These are phyloP conservation scores for Doris montereyensis DNA, from an alignment of 2,888 invertebrate species.

Conservation along the genomic window DNA sequence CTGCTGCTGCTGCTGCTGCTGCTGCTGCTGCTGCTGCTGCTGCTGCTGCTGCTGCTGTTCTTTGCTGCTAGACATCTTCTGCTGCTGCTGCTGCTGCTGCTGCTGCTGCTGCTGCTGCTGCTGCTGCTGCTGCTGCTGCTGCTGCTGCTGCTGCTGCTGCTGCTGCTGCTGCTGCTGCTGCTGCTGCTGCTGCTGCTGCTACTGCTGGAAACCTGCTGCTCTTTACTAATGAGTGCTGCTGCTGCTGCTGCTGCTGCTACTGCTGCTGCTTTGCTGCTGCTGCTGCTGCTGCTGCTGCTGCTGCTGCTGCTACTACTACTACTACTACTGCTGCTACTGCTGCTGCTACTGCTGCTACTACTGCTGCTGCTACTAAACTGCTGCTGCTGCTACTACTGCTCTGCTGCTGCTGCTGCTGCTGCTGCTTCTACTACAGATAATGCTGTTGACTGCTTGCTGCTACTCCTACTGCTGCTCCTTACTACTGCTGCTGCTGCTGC, in stretches of 20 bases:
- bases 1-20: slow-evolving; percentile 5
- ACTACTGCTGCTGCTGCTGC: neutral
- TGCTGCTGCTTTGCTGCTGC: too few species aligned
- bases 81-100: neutral
- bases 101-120: neutral
- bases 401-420: too few species aligned
- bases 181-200: slow-evolving; percentile 2
- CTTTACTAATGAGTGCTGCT: too few species aligned
- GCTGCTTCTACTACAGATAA: too few species aligned
- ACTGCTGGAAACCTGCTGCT: too few species aligned
- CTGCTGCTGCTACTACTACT: neutral
- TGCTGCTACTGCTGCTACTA: slow-evolving; percentile 4
- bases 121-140: neutral
- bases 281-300: neutral
- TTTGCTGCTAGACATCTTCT: neutral
- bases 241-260: too few species aligned
- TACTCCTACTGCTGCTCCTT: too few species aligned
- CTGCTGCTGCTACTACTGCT: too few species aligned
- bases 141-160: slow-evolving; percentile 2
- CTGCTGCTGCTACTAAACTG: too few species aligned
- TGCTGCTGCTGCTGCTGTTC: neutral
- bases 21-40: slow-evolving; percentile 15
- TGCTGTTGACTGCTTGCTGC: too few species aligned
- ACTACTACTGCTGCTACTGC: neutral
- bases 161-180: neutral